A percentile compares a stretch with the other conserved stretches of the same genome.
phyloP scores from a whole-genome alignment of 2,113 vertebrate genomes.

The Anolis carolinensis region DNA sequence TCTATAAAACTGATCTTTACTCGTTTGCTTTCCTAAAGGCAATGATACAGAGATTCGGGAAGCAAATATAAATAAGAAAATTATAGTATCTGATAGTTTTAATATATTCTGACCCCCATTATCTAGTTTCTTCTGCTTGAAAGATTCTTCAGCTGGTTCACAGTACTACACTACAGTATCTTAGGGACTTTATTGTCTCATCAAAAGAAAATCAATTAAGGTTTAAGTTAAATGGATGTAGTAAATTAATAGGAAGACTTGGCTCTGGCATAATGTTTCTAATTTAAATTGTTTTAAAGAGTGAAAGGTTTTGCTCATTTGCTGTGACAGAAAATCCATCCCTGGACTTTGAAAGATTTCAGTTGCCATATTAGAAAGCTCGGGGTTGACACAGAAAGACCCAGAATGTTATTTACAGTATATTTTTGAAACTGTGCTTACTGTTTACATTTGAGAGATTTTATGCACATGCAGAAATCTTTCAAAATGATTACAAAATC shows the following conservation, averaged over 20 bases:
- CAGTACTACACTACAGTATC: not conserved
- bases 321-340: not conserved
- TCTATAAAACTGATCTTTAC: not conserved
- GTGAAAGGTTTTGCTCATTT: constrained; percentile 34
- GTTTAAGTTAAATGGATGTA: constrained; percentile 17
- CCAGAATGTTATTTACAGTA: not conserved
- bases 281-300: constrained; percentile 24
- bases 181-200: constrained; percentile 5
- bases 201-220: constrained; percentile 25
- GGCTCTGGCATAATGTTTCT: constrained; percentile 24
- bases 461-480: too few relatives aligned
- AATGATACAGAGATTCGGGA: not conserved
- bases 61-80: not conserved
- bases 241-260: constrained; percentile 9
- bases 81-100: not conserved
- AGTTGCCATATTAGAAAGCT: not conserved
- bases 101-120: not conserved
- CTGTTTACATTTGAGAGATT: too few relatives aligned
- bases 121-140: constrained; percentile 2
- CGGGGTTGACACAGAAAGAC: not conserved
- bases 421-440: not conserved
- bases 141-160: not conserved
- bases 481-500: too few relatives aligned
- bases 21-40: not conserved
- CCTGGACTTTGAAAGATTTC: constrained; percentile 17